Evolutionary conservation across 2,888 invertebrate species (phyloP).

Genomic region (Nebria brevicollis): DNA sequence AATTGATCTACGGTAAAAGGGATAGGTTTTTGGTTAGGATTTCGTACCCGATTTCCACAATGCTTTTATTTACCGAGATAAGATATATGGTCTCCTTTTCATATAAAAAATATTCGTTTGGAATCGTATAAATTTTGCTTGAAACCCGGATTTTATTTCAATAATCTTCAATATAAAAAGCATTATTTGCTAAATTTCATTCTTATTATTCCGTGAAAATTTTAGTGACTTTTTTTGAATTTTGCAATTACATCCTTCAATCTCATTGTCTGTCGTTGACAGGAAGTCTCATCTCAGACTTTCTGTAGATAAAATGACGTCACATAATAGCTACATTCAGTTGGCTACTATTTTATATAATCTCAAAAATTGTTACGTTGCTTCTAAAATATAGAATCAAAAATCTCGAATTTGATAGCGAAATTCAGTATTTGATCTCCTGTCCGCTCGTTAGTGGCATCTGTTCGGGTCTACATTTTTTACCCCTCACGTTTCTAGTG

Average conservation of each 20-base stretch:
- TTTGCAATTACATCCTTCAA: too few relatives aligned
- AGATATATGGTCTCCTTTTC: background rate
- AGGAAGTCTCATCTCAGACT: background rate
- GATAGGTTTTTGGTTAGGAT: conserved; percentile 1
- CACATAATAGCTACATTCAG: background rate
- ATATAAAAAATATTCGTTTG: background rate
- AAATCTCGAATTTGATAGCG: conserved; percentile 10
- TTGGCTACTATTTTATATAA: too few relatives aligned
- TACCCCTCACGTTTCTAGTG: background rate
- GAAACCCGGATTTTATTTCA: background rate
- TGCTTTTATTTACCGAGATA: conserved; percentile 1
- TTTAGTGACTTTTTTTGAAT: background rate
- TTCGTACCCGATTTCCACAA: background rate
- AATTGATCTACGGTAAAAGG: background rate
- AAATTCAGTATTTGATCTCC: conserved; percentile 21
- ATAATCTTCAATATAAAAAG: background rate
- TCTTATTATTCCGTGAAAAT: background rate
- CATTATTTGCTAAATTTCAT: background rate
- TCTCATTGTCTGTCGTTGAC: too few relatives aligned
- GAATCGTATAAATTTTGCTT: background rate
- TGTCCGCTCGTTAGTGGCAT: conserved; percentile 32
- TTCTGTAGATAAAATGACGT: background rate
- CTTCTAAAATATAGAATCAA: too few relatives aligned
- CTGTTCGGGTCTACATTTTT: conserved; percentile 9
- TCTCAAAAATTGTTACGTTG: too few relatives aligned